Percentiles rank a stretch among this genome's conserved stretches.
Evolutionary conservation across 2,797 vertebrate genomes (phyloP).

Genomic region (Oreochromis grahami): DNA sequence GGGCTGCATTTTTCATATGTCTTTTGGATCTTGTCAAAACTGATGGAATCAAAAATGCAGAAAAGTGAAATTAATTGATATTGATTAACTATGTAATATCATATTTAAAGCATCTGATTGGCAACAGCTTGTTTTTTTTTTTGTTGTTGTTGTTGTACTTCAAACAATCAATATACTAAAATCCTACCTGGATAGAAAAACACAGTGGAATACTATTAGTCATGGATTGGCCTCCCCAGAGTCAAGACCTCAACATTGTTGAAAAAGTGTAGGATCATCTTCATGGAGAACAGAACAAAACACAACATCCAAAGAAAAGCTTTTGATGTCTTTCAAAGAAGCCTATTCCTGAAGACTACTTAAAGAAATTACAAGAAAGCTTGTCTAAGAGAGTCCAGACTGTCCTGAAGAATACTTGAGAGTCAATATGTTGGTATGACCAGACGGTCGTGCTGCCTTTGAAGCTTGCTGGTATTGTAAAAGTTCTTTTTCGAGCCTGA

Average conservation of each 20-base stretch:
- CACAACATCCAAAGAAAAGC: not conserved
- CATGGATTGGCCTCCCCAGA: not conserved
- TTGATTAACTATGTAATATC: not conserved
- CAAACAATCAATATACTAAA: not conserved
- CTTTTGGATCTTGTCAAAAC: not conserved
- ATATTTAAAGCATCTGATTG: not conserved
- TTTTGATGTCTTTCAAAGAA: not conserved
- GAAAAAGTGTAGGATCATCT: not conserved
- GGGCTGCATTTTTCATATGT: not conserved
- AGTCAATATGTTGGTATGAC: not conserved
- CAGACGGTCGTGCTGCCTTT: not conserved
- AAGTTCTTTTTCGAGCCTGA: not conserved
- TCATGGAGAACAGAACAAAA: not conserved
- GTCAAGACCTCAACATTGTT: not conserved
- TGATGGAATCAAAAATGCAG: not conserved
- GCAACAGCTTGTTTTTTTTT: not conserved
- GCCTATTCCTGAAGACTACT: not conserved
- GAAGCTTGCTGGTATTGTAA: not conserved
- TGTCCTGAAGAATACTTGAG: not conserved
- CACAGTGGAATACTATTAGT: not conserved
- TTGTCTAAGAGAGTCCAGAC: not conserved
- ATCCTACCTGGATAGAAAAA: not conserved
- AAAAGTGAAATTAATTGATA: too few species aligned
- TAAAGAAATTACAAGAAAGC: not conserved
- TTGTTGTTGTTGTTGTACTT: rapidly evolving